These are phyloP conservation scores for Drosophila nigromelanica DNA, from an alignment of 1,140 invertebrate genomes.

Conservation along the genomic window DNA sequence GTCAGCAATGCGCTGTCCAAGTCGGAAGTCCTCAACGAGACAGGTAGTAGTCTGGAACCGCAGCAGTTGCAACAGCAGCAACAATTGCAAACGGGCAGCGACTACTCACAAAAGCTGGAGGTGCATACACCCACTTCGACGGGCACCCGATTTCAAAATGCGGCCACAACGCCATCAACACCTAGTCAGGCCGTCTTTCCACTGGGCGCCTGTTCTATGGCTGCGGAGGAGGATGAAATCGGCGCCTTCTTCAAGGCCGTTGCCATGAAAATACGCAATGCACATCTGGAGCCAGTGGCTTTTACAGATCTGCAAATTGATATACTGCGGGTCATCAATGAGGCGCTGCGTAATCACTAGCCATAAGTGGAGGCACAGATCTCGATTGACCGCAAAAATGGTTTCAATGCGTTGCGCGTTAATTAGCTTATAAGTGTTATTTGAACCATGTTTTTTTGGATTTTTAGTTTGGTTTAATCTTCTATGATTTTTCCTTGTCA, in stretches of 20 bases:
- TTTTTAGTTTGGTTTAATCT: conserved; percentile 33
- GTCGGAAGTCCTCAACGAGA: conserved; percentile 41
- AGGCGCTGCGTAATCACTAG: conserved; percentile 72
- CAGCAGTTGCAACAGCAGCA: conserved; percentile 50
- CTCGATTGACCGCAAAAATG: conserved; percentile 25
- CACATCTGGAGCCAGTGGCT: conserved; percentile 73
- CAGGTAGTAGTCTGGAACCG: conserved; percentile 38
- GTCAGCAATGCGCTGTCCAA: conserved; percentile 51
- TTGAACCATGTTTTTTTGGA: conserved; percentile 52
- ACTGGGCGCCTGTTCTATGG: conserved; percentile 20
- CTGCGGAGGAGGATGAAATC: conserved; percentile 73
- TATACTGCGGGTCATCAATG: conserved; percentile 76
- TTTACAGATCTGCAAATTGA: conserved; percentile 81
- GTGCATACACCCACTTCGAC: conserved; percentile 52
- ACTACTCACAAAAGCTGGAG: conserved; percentile 56
- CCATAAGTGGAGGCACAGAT: conserved; percentile 10
- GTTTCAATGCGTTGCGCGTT: conserved; percentile 51
- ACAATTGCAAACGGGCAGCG: conserved; percentile 38
- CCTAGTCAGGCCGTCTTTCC: conserved; percentile 41
- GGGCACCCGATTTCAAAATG: conserved; percentile 42
- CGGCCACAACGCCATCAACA: conserved; percentile 49
- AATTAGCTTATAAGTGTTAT: conserved; percentile 68
- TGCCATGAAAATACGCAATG: conserved; percentile 80
- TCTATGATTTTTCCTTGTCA: conserved; percentile 31
- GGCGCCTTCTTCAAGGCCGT: conserved; percentile 80